Evolutionary conservation across 2,113 vertebrate species (phyloP).

Genomic region (Campylomormyrus tamandua): DNA sequence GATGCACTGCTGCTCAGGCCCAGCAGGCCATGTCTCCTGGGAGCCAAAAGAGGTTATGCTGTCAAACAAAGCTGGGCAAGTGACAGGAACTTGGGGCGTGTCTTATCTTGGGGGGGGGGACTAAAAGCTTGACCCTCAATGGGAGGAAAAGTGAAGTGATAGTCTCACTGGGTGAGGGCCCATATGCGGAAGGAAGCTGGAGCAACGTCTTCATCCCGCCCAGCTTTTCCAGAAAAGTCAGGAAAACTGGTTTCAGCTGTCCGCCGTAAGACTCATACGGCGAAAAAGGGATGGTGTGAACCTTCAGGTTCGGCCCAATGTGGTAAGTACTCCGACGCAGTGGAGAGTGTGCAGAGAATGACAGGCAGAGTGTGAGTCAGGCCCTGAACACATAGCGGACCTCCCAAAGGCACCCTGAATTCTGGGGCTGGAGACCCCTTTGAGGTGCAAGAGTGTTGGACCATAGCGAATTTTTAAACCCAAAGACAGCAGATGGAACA

Average conservation of each 20-base stretch:
- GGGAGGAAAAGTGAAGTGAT: not conserved
- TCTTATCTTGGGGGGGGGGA: not conserved
- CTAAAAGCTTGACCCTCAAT: not conserved
- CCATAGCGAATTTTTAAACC: not conserved
- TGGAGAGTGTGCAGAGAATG: not conserved
- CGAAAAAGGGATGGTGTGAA: not conserved
- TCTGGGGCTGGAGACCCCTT: not conserved
- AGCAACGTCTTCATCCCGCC: not conserved
- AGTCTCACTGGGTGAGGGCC: not conserved
- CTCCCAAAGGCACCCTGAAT: not conserved
- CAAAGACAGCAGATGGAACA: not conserved
- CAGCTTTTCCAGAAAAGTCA: not conserved
- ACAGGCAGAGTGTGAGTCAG: not conserved
- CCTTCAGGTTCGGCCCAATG: not conserved
- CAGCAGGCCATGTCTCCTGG: not conserved
- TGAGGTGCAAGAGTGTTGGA: too few relatives aligned
- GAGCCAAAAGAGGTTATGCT: not conserved
- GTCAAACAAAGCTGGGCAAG: not conserved
- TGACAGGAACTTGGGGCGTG: not conserved
- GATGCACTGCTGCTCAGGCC: not conserved
- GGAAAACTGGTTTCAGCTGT: not conserved
- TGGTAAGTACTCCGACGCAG: not conserved
- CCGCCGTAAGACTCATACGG: not conserved
- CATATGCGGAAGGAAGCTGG: not conserved
- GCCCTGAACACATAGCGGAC: not conserved